Percentiles rank a stretch among this genome's conserved stretches.
phyloP scores from a whole-genome alignment of 2,113 vertebrate species.

The Pitta sordida region DNA sequence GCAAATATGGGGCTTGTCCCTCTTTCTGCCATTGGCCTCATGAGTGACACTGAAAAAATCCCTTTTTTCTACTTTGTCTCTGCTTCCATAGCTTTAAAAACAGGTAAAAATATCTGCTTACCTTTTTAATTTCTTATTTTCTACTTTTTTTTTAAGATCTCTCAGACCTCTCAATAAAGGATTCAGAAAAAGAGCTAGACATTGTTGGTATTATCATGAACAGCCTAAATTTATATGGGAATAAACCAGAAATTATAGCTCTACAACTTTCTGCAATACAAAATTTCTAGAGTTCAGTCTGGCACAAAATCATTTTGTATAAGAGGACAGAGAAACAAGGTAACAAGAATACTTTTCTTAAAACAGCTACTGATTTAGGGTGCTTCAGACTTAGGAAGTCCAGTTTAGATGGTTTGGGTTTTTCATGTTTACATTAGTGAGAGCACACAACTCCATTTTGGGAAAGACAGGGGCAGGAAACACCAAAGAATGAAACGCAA shows the following conservation, averaged over 20 bases:
- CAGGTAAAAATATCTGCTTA: not conserved
- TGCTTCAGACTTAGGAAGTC: not conserved
- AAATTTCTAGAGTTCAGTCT: not conserved
- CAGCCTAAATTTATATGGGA: not conserved
- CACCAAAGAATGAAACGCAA: not conserved
- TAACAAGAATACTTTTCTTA: not conserved
- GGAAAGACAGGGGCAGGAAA: not conserved
- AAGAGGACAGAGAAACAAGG: not conserved
- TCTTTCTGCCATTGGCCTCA: not conserved
- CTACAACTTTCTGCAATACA: not conserved
- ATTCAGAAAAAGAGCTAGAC: not conserved
- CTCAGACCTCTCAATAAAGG: not conserved
- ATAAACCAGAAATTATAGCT: not conserved
- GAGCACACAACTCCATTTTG: accelerated
- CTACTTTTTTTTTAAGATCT: not conserved
- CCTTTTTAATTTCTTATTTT: no score
- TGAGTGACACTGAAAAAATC: not conserved
- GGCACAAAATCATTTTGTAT: not conserved
- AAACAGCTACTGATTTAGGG: not conserved
- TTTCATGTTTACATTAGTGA: not conserved
- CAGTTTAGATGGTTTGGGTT: not conserved
- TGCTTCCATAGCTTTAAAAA: not conserved
- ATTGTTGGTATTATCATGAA: not conserved
- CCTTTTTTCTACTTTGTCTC: not conserved
- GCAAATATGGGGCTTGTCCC: not conserved